phyloP scores from a whole-genome alignment of 2,113 vertebrate species.

The Calyptommatus sinebrachiatus region DNA sequence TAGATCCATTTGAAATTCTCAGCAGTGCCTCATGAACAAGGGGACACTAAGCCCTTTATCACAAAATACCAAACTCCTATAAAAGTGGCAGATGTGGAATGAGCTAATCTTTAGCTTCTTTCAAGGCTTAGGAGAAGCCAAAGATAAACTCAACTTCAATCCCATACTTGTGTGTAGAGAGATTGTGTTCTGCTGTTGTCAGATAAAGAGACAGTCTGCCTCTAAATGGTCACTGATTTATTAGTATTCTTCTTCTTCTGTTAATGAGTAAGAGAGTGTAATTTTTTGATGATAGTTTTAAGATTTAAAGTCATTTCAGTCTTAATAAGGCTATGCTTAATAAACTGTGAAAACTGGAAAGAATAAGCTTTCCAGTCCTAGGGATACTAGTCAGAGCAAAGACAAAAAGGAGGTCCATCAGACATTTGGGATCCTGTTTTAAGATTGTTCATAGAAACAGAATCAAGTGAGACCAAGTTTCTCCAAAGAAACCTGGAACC shows the following conservation, averaged over 20 bases:
- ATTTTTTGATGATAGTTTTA: neutral
- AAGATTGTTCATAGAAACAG: no score
- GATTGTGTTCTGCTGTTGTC: neutral
- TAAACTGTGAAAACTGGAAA: neutral
- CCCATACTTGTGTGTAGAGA: neutral
- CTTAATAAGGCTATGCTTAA: neutral
- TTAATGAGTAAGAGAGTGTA: neutral
- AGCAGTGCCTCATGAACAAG: neutral
- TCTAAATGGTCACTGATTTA: neutral
- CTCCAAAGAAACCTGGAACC: no score
- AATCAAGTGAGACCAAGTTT: no score
- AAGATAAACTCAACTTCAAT: conserved; percentile 1
- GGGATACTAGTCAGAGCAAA: neutral
- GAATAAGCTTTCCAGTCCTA: neutral
- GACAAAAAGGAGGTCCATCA: neutral
- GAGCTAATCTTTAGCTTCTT: conserved; percentile 16
- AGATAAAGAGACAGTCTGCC: neutral
- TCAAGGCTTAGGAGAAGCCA: conserved; percentile 9
- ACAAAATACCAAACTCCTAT: neutral
- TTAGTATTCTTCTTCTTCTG: neutral
- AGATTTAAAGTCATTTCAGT: neutral
- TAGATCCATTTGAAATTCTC: neutral
- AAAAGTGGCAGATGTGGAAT: conserved; percentile 10
- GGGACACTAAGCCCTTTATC: neutral
- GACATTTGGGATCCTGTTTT: no score